A percentile compares a stretch with the other conserved stretches of the same genome.
These are phyloP conservation scores for Thaumetopoea pityocampa DNA, from an alignment of 1,140 invertebrate species.

Conservation along the genomic window DNA sequence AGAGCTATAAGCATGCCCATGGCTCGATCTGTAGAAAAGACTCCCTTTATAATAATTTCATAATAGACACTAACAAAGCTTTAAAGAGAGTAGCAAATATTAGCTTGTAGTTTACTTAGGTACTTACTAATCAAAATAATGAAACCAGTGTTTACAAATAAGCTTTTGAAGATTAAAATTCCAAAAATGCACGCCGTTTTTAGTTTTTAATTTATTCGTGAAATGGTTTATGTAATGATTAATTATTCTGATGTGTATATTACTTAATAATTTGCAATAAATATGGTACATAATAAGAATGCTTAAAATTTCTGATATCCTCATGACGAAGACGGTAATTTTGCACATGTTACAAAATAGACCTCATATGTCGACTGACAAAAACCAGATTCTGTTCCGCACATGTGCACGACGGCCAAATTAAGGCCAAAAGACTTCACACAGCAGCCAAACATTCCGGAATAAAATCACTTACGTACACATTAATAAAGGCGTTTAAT, in stretches of 20 bases:
- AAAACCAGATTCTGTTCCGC: conserved; percentile 58
- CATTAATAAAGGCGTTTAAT: conserved; percentile 25
- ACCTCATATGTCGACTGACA: conserved; percentile 59
- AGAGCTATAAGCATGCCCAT: conserved; percentile 62
- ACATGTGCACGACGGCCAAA: conserved; percentile 49
- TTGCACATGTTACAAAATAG: conserved; percentile 60
- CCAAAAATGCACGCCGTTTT: not conserved
- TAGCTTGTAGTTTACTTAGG: conserved; percentile 46
- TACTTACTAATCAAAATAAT: conserved; percentile 61
- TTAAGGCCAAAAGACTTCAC: conserved; percentile 33
- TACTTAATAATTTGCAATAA: conserved; percentile 7
- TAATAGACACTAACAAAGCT: conserved; percentile 55
- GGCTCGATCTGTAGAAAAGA: conserved; percentile 52
- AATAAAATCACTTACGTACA: conserved; percentile 14
- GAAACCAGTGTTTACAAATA: conserved; percentile 10
- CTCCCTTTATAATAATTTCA: conserved; percentile 51
- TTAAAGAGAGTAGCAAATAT: conserved; percentile 22
- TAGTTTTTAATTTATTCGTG: not conserved
- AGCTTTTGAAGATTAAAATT: not conserved
- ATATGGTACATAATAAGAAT: conserved; percentile 32
- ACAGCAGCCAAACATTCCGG: conserved; percentile 17
- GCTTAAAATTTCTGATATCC: conserved; percentile 43
- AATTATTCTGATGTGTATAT: conserved; percentile 1
- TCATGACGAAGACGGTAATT: conserved; percentile 41
- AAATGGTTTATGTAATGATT: conserved; percentile 1